Evolutionary conservation across 2,888 invertebrate genomes (phyloP).

Genomic region (Noctua janthina): DNA sequence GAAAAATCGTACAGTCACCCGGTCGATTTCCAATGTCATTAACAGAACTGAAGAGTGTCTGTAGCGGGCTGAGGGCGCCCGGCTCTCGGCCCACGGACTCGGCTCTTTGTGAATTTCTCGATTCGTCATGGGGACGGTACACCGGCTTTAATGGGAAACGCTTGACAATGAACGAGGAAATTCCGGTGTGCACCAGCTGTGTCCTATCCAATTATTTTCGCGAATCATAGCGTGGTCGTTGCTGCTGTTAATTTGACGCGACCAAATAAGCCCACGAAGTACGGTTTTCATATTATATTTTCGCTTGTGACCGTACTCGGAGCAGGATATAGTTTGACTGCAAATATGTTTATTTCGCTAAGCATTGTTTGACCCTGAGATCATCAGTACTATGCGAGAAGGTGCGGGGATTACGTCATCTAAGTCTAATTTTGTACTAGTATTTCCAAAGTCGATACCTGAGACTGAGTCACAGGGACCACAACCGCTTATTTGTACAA

Average conservation of each 20-base stretch:
- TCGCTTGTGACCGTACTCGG: neutral
- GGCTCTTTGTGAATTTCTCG: conserved; percentile 78
- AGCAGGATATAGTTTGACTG: conserved; percentile 46
- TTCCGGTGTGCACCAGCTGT: conserved; percentile 80
- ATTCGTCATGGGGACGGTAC: conserved; percentile 79
- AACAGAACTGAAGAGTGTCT: conserved; percentile 68
- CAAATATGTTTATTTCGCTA: conserved; percentile 50
- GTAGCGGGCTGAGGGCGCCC: conserved; percentile 60
- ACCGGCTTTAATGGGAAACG: conserved; percentile 78
- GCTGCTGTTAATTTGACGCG: conserved; percentile 65
- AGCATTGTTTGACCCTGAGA: conserved; percentile 54
- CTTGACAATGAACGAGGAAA: conserved; percentile 84
- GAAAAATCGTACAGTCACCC: conserved; percentile 72
- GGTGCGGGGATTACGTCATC: conserved; percentile 58
- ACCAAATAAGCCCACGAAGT: conserved; percentile 17
- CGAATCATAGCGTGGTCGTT: conserved; percentile 74
- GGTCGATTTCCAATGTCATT: conserved; percentile 75
- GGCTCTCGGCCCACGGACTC: conserved; percentile 63
- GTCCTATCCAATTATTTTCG: conserved; percentile 81
- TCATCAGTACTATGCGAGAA: conserved; percentile 47
- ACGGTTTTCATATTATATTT: conserved; percentile 16
- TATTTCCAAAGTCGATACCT: conserved; percentile 41
- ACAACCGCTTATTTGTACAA: conserved; percentile 26
- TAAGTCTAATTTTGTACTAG: conserved; percentile 43
- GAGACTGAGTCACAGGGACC: conserved; percentile 46